Evolutionary conservation across 2,888 invertebrate genomes (phyloP).

Genomic region (Gymnocheta viridis): DNA sequence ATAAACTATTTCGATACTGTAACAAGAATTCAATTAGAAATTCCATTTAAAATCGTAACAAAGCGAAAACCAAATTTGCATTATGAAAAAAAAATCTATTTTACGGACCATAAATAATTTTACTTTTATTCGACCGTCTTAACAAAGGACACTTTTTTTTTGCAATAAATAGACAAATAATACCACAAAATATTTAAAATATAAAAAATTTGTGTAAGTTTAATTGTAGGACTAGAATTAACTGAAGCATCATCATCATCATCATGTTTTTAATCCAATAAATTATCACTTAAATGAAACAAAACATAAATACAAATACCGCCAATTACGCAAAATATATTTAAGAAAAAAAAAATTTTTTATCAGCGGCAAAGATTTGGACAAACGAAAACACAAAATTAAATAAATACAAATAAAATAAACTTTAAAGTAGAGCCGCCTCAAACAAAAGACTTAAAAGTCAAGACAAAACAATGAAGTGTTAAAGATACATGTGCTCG

Average conservation of each 20-base stretch:
- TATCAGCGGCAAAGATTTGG: conserved; percentile 70
- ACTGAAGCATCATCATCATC: conserved; percentile 53
- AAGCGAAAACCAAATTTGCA: not conserved
- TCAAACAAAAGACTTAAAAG: conserved; percentile 10
- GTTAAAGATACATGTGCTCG: conserved; percentile 8
- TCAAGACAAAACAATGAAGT: conserved; percentile 38
- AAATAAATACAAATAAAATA: conserved; percentile 28
- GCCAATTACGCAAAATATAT: conserved; percentile 70
- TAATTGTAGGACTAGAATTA: not conserved
- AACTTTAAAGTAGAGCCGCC: conserved; percentile 67
- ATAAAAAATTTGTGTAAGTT: not conserved
- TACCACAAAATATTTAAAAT: conserved; percentile 14
- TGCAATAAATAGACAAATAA: conserved; percentile 34
- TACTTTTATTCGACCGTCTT: conserved; percentile 50
- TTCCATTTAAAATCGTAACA: not conserved
- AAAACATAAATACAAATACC: conserved; percentile 60
- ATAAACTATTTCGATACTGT: not conserved
- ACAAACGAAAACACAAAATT: conserved; percentile 54
- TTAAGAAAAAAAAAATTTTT: conserved; percentile 37
- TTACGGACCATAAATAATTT: conserved; percentile 42
- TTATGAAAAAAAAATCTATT: conserved; percentile 5
- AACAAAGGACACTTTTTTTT: not conserved
- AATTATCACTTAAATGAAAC: conserved; percentile 69
- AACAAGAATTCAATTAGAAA: conserved; percentile 2
- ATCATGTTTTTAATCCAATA: conserved; percentile 60